A percentile compares a stretch with the other conserved stretches of the same genome.
These are phyloP conservation scores for Pseudomugil tenellus DNA, from an alignment of 2,797 vertebrate genomes.

Conservation along the genomic window DNA sequence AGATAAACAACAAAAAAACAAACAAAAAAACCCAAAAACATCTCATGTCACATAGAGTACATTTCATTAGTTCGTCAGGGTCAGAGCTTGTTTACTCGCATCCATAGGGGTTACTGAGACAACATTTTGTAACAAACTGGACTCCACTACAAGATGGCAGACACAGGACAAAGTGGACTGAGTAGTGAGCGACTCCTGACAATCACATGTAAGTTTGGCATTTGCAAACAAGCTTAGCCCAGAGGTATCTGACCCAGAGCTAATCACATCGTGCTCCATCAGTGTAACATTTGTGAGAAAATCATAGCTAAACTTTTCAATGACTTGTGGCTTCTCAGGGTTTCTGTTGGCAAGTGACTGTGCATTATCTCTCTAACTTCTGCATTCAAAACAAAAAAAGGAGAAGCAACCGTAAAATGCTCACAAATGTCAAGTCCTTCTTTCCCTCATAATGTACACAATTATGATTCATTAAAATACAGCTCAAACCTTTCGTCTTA, in stretches of 20 bases:
- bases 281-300: conserved; percentile 18
- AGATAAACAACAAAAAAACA: background rate
- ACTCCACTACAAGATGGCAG: conserved; percentile 49
- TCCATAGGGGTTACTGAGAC: background rate
- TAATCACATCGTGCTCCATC: conserved; percentile 44
- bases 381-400: background rate
- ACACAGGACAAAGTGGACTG: conserved; percentile 17
- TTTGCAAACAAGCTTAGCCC: conserved; percentile 32
- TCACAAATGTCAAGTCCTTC: conserved; percentile 5
- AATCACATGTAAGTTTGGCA: conserved; percentile 8
- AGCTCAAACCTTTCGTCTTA: background rate
- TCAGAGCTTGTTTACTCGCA: conserved; percentile 14
- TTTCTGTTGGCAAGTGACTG: background rate
- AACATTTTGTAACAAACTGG: conserved; percentile 14
- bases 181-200: conserved; percentile 1
- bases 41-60: conserved; percentile 4
- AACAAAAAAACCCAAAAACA: background rate
- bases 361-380: conserved; percentile 14
- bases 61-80: background rate
- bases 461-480: background rate
- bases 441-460: background rate
- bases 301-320: conserved; percentile 21
- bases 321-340: background rate
- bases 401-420: background rate
- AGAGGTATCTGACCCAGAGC: conserved; percentile 32